Evolutionary conservation across 2,888 invertebrate species (phyloP).

Genomic region (Netelia melanura): DNA sequence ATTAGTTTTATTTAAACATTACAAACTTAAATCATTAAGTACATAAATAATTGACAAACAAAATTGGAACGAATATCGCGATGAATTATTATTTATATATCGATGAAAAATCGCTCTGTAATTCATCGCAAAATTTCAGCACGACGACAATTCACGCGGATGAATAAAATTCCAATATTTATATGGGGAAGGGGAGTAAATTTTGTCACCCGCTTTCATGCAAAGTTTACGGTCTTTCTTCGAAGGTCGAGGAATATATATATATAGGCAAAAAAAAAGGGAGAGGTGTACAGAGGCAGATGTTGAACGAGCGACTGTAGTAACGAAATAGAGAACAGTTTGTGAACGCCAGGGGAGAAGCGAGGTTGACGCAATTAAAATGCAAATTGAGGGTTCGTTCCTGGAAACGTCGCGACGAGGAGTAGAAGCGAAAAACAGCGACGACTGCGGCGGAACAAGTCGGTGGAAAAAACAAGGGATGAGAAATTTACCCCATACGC

Average conservation of each 20-base stretch:
- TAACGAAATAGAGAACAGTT: neutral
- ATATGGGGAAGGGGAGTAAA: neutral
- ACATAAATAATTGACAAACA: too few species aligned
- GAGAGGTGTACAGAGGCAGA: neutral
- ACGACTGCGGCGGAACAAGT: neutral
- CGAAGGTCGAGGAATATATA: too few species aligned
- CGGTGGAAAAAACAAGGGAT: slow-evolving; percentile 7
- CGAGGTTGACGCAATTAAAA: slow-evolving; percentile 59
- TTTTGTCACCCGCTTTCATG: too few species aligned
- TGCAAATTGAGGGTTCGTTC: slow-evolving; percentile 57
- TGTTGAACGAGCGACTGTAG: neutral
- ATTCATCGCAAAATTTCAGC: too few species aligned
- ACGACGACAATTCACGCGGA: too few species aligned
- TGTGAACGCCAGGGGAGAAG: neutral
- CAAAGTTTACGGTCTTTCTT: neutral
- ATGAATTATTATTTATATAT: too few species aligned
- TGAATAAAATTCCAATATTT: too few species aligned
- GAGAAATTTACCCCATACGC: neutral
- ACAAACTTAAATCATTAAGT: too few species aligned
- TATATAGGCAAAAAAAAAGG: neutral
- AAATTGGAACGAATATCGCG: too few species aligned
- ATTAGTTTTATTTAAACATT: too few species aligned
- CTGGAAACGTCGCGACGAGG: slow-evolving; percentile 15
- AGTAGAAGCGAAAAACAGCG: slow-evolving; percentile 37
- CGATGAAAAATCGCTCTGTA: too few species aligned